Percentiles rank a stretch among this genome's conserved stretches.
These are phyloP conservation scores for Neocrepidodera transversa DNA, from an alignment of 2,888 invertebrate species.

Conservation along the genomic window DNA sequence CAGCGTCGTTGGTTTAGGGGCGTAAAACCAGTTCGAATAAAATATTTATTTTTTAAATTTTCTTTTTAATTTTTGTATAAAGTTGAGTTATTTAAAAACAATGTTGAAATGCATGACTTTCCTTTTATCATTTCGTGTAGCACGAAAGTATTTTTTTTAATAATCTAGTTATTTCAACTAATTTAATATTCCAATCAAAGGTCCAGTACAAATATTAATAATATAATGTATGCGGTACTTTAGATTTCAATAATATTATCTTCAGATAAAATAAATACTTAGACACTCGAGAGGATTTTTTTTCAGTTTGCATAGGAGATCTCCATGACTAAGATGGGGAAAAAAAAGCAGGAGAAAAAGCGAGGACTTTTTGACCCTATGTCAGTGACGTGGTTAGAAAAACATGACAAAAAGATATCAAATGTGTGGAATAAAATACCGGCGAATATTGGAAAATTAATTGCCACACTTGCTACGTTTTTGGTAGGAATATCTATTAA, in stretches of 20 bases:
- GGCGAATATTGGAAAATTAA: conserved; percentile 62
- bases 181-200: no score
- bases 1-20: no score
- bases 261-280: conserved; percentile 8
- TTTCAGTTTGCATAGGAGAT: conserved; percentile 12
- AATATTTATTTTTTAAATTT: no score
- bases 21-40: no score
- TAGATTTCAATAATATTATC: conserved; percentile 6
- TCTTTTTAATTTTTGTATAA: no score
- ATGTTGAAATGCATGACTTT: no score
- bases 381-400: conserved; percentile 69
- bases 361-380: conserved; percentile 62
- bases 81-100: no score
- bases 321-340: conserved; percentile 14
- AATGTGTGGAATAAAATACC: conserved; percentile 67
- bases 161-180: no score
- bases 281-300: conserved; percentile 1
- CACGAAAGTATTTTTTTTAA: no score
- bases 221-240: conserved; percentile 5
- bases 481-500: conserved; percentile 69
- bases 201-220: neutral
- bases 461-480: conserved; percentile 69
- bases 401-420: conserved; percentile 64
- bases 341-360: conserved; percentile 18
- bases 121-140: no score